A percentile compares a stretch with the other conserved stretches of the same genome.
phyloP scores from a whole-genome alignment of 1,140 invertebrate species.

The Aphelinus atriplicis region DNA sequence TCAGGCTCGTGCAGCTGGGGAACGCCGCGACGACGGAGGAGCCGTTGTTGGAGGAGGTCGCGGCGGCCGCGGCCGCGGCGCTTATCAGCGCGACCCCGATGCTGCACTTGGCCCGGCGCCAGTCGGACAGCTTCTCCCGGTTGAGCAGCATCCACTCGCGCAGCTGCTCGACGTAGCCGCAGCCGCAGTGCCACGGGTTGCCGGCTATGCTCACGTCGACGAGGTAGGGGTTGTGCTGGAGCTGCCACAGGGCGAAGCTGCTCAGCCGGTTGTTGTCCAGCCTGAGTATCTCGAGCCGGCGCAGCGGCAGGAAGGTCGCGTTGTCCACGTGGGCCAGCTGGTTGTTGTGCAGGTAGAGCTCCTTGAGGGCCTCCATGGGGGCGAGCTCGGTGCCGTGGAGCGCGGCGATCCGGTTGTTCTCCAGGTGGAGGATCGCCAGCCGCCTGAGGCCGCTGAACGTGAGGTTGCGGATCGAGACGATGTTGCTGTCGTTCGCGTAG shows the following conservation, averaged over 20 bases:
- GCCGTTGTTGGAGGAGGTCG: conserved; percentile 59
- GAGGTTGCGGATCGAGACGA: conserved; percentile 82
- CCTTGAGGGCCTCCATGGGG: conserved; percentile 77
- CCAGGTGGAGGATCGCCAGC: conserved; percentile 81
- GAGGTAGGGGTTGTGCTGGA: conserved; percentile 79
- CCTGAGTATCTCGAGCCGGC: conserved; percentile 79
- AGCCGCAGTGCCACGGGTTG: conserved; percentile 92
- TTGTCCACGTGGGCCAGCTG: conserved; percentile 78
- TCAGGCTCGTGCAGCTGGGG: conserved; percentile 61
- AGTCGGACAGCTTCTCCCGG: conserved; percentile 78
- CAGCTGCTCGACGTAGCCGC: conserved; percentile 80
- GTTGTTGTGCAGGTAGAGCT: conserved; percentile 89
- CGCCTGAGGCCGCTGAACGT: conserved; percentile 85
- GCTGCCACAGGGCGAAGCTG: conserved; percentile 80
- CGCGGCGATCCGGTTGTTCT: conserved; percentile 80
- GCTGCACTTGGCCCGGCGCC: conserved; percentile 72
- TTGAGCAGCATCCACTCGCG: conserved; percentile 80
- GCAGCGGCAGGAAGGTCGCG: conserved; percentile 78
- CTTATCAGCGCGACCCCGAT: conserved; percentile 64
- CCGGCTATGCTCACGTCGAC: conserved; percentile 81
- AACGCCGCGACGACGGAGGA: conserved; percentile 65
- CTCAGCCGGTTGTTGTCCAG: conserved; percentile 83
- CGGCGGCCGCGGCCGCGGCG: conserved; percentile 59
- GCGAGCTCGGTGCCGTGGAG: conserved; percentile 81
- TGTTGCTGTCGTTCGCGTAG: conserved; percentile 84